phyloP scores from a whole-genome alignment of 2,113 vertebrate genomes.

The Xenus cinereus region DNA sequence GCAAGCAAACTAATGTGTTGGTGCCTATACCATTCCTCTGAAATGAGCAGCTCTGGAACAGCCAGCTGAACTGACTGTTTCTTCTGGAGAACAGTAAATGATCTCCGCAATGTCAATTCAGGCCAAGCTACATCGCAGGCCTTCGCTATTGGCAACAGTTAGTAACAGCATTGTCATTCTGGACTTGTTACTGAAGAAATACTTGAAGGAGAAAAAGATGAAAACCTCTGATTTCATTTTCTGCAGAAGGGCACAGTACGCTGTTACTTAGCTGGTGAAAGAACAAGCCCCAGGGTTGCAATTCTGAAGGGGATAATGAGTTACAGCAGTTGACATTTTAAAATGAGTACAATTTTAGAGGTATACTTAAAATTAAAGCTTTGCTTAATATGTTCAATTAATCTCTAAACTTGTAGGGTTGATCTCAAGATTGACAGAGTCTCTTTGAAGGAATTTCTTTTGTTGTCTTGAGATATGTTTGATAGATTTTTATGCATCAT shows the following conservation, averaged over 20 bases:
- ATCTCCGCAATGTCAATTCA: not conserved
- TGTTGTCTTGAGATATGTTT: not conserved
- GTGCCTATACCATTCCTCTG: not conserved
- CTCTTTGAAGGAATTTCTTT: not conserved
- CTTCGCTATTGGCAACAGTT: slow-evolving; percentile 19
- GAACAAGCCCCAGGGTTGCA: not conserved
- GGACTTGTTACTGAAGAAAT: not conserved
- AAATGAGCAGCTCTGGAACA: not conserved
- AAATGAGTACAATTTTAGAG: not conserved
- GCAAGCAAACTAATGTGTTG: not conserved
- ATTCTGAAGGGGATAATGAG: slow-evolving; percentile 15
- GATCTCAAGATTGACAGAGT: not conserved
- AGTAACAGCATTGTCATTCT: not conserved
- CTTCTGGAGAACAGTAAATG: not conserved
- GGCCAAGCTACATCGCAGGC: not conserved
- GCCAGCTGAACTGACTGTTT: not conserved
- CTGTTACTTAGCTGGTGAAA: slow-evolving; percentile 23
- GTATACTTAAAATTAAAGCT: not conserved
- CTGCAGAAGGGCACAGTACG: not conserved
- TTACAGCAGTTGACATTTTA: slow-evolving; percentile 33
- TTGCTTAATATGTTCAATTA: not conserved
- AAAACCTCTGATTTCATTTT: slow-evolving; percentile 20
- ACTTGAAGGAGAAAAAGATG: slow-evolving; percentile 11
- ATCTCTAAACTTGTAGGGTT: not conserved
- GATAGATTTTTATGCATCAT: not conserved